phyloP scores from a whole-genome alignment of 1,140 invertebrate genomes.

The Drosophila fuyamai region DNA sequence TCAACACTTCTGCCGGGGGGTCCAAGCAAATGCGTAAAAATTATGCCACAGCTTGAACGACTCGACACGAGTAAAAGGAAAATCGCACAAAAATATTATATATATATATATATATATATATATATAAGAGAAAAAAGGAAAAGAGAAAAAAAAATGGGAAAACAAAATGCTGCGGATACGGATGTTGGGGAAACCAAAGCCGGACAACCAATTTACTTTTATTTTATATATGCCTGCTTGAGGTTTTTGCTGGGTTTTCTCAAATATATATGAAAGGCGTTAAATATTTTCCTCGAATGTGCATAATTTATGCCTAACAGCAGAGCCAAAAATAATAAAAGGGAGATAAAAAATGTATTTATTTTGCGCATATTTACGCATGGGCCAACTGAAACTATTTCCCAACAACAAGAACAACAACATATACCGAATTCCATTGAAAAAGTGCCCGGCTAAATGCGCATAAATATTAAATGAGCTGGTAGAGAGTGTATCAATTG shows the following conservation, averaged over 20 bases:
- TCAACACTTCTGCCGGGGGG: conserved; percentile 38
- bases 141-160: conserved; percentile 34
- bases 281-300: conserved; percentile 55
- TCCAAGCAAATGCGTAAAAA: conserved; percentile 62
- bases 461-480: conserved; percentile 70
- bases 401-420: conserved; percentile 8
- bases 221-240: conserved; percentile 53
- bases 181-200: conserved; percentile 32
- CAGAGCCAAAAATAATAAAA: conserved; percentile 48
- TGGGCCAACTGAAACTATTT: conserved; percentile 53
- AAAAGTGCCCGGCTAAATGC: conserved; percentile 59
- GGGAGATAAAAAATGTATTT: conserved; percentile 55
- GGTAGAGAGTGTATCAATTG: conserved; percentile 63
- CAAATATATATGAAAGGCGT: conserved; percentile 43
- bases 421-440: not conserved
- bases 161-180: conserved; percentile 12
- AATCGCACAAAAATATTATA: conserved; percentile 29
- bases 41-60: conserved; percentile 68
- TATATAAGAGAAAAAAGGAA: conserved; percentile 10
- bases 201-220: conserved; percentile 67
- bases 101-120: conserved; percentile 5
- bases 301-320: conserved; percentile 61
- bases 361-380: conserved; percentile 65
- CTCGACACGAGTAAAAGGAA: conserved; percentile 37
- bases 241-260: conserved; percentile 41